phyloP scores from a whole-genome alignment of 2,113 vertebrate species.

The Uropsilus gracilis region DNA sequence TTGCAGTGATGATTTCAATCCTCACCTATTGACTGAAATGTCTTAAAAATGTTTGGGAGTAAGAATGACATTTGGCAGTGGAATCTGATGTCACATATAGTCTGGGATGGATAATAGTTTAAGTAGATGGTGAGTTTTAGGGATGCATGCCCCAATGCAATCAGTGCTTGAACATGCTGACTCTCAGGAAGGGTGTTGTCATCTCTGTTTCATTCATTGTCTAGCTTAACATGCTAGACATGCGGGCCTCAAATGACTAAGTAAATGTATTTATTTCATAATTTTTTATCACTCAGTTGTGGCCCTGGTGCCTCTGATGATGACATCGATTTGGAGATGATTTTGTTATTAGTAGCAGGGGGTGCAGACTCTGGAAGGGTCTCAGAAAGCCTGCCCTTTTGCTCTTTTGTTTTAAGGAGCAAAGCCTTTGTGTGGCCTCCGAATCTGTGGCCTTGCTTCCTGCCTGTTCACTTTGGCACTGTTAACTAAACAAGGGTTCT shows the following conservation, averaged over 20 bases:
- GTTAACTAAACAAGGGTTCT: neutral
- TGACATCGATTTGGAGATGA: neutral
- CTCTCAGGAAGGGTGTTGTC: neutral
- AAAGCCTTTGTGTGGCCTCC: neutral
- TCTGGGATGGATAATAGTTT: neutral
- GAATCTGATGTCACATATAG: neutral
- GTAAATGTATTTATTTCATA: neutral
- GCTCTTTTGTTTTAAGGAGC: neutral
- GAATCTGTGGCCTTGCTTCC: neutral
- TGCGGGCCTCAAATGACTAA: neutral
- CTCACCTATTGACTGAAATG: neutral
- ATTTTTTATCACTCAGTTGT: too few relatives aligned
- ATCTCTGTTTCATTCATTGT: neutral
- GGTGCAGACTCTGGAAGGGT: neutral
- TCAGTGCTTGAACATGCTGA: neutral
- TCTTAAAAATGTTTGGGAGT: neutral
- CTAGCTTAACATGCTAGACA: neutral
- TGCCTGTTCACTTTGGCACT: neutral
- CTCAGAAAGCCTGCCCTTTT: neutral
- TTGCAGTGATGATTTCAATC: neutral
- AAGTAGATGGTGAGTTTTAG: neutral
- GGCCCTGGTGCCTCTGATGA: neutral
- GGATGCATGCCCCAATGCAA: neutral
- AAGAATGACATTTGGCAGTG: constrained; percentile 2
- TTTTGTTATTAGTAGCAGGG: neutral